Evolutionary conservation across 2,888 invertebrate species (phyloP), one percentile per base, ranked within the genome.

Genomic region (Trachelus tabidus): DNA sequence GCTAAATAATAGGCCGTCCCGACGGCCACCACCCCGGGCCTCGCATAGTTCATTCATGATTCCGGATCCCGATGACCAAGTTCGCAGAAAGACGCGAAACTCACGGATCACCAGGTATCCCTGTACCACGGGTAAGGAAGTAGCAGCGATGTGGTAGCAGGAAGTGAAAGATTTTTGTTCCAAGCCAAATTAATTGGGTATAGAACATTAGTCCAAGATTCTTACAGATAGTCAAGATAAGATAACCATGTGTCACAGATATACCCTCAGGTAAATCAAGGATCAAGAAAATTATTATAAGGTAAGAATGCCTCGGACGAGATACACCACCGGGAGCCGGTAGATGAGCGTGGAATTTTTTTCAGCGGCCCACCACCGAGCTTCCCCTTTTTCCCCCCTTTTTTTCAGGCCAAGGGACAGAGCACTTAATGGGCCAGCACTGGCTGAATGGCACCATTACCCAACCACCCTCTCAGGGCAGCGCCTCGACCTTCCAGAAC

Each of bases 1-100:
- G 91, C 89, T 89, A 91, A 91, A 91, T 91, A 91, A 91, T 90
- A 91, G 90, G 89, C 87, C 87, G 84, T 56, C 23, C 56, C 56
- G 56, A 56, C 56, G 56, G 23, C 78, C 83, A 80, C 77, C 77
- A 77, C 82, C 85, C 83, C 84, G 85, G 75, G 79, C 85, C 86
- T 83, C 85, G 86, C 87, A 89, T 86, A 86, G 88, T 86, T 89
- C 89, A 87, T 89, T 90, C 90, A 90, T 88, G 87, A 87, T 82
- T 85, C 83, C 69, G 71, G 71, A 71, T 71, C 34, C 71, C 9
- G 56, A 56, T 56, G 56, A 56, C 9, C 56, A 15, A 6, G 9
- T 56, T 56, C 56, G 56, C 2, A 23, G 23, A 9, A 23, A 6
- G 40, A 56, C 40, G 40, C 23, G 23, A 56, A 56, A 56, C 56